Evolutionary conservation across 2,797 vertebrate genomes (phyloP), one percentile per base, ranked within the genome.

Genomic region (Masticophis lateralis): DNA sequence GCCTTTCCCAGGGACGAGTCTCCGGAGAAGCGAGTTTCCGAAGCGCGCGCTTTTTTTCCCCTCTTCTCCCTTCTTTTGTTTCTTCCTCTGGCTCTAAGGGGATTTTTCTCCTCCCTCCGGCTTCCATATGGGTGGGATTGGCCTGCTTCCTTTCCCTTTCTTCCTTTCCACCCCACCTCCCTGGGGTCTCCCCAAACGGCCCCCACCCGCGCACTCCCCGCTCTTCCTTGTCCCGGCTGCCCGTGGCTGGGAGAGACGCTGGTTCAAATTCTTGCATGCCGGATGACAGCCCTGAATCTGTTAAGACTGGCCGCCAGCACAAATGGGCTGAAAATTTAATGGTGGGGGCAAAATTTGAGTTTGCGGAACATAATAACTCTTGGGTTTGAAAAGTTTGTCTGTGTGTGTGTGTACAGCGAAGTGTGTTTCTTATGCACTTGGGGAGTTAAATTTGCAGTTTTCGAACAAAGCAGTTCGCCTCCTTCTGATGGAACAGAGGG

Each of bases 191-290:
- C 87, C 32, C 22, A 11, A 4, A 4, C 2, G 5, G 0, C 47
- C 60, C 47, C 37, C 43, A 22, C 74, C 11, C 61, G 69, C 32
- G 16, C 69, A 12, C 63, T 14, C 27, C 0, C 20, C 5, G 11
- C 88, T 8, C 88, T 28, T 10, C 88, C 11, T 3, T 16, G 1
- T n/a, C 16, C 47, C 9, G 69, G 5, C 1, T 83, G 79, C 43
- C 79, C 4, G 22, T 2, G 20, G 11, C 57, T 43, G 5, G 37
- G 22, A 13, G 4, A 60, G 37, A 12, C 27, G 61, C 4, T 12
- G 1, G 4, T 13, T 27, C 3, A 14, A n/a, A 25, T 32, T 6
- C 37, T 1, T 37, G 3, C 22, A 0, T 5, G 25, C 20, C 14
- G 11, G 2, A 7, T 32, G 51, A 63, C 57, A 86, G 32, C 28